Evolutionary conservation across 2,888 invertebrate genomes (phyloP), one percentile per base, ranked within the genome.

Genomic region (Drosophila prolongata): DNA sequence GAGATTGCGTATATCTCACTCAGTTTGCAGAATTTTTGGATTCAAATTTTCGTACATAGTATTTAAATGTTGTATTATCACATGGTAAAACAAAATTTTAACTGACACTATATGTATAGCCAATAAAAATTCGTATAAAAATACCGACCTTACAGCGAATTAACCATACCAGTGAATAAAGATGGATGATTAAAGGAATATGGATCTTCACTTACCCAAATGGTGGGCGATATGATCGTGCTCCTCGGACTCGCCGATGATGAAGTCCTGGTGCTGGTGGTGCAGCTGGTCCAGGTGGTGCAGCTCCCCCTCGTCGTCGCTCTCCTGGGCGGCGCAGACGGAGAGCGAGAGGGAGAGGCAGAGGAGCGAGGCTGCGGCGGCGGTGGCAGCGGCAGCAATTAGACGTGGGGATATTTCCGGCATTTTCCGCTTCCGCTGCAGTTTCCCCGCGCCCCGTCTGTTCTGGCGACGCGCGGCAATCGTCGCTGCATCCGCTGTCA

Each of bases 401-500:
- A 90, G 88, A 87, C 89, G 88, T 79, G 89, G 87, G 79, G 85
- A 89, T 88, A 90, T 89, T 90, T 91, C 90, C 90, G 91, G 88
- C 86, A 89, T 82, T 90, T 89, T 82, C 79, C 89, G 88, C 87
- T 90, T 90, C 84, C 91, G 90, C 72, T 89, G 90, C 80, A 85
- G 77, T 87, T 88, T 86, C 79, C 78, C 83, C 76, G 38, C 30
- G 58, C 50, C 58, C 66, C 35, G 56, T 66, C 37, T 27, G 27
- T 6, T 4, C 47, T 16, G 11, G 11, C 47, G 50, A 24, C 30
- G 24, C 57, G 38, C 11, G 44, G 57, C 42, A 58, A 68, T 53
- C 71, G 69, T 57, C 54, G 72, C 55, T 74, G 77, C 77, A 76
- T 87, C 85, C 81, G 89, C 72, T 72, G 89, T 74, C 71, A 80